Base-by-base conservation (phyloP, 2,888 invertebrate species). In the Aleiodes leptofemur region DNA sequence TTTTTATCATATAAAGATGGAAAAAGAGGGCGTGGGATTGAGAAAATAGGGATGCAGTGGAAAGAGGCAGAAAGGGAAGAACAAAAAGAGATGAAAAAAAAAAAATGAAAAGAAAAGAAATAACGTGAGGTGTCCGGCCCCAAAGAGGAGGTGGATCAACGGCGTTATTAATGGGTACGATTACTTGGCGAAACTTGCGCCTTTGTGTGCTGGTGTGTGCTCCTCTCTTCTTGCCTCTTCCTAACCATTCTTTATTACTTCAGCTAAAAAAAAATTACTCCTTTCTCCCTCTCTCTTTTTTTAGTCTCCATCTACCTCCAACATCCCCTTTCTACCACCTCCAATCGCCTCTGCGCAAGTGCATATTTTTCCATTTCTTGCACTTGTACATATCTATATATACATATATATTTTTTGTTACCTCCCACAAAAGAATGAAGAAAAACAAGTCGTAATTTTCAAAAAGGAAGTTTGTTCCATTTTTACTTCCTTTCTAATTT, bases 161-260 rank as follows among this genome's bases (percentile, higher is more conserved):
- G 77, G 79, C 81, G 83, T 86, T 87, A 87, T 87, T 87, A 87
- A 87, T 86, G 87, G 84, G 83, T 80, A 84, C 86, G 86, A 87
- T 87, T 87, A 86, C 87, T 86, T 86, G 86, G 86, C 87, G 84
- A 87, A 86, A 86, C 86, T 85, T 84, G 82, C 82, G 83, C 82
- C 84, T 86, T 85, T 86, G 83, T 84, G 77, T 82, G 76, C 74
- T 71, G 16, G 56, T 59, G 64, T 48, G 56, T 59, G 64, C 61
- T 57, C 57, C 73, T 73, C 51, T 56, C 64, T 69, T 66, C 57
- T 61, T 51, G 8, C 11, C 43, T 43, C 9, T 72, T 48, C 55
- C 57, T 69, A 34, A 69, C 61, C 23, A 48, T 73, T 72, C 69
- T 69, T 72, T 73, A 69, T 55, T 55, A 50, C n/a, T 69, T 31